Conservation (phyloP, 1,140 invertebrate species). For the Cotesia chilonis region DNA sequence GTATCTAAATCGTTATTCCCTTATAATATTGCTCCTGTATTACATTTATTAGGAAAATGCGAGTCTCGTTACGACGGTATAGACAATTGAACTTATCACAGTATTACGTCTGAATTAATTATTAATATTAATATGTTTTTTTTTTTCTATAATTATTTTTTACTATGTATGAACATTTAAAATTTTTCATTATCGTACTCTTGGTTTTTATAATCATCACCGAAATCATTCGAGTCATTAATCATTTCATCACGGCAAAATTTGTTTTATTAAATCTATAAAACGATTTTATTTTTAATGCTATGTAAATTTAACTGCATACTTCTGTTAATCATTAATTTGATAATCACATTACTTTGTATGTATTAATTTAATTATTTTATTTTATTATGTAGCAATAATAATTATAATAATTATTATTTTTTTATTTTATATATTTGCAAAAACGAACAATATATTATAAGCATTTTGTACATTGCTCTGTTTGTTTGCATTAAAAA, state of each 20-base stretch:
- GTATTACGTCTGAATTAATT: slow-evolving; percentile 28
- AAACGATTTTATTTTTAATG: too few relatives aligned
- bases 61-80: slow-evolving; percentile 84
- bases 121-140: slow-evolving; percentile 6
- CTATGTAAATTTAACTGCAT: too few relatives aligned
- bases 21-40: slow-evolving; percentile 88
- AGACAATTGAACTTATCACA: slow-evolving; percentile 51
- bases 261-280: too few relatives aligned
- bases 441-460: slow-evolving; percentile 1
- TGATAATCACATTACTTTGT: slow-evolving; percentile 28
- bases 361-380: slow-evolving; percentile 7
- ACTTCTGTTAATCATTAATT: not conserved
- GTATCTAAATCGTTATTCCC: slow-evolving; percentile 85
- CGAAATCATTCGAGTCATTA: too few relatives aligned
- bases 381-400: not conserved
- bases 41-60: slow-evolving; percentile 83
- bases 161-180: too few relatives aligned
- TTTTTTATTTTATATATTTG: not conserved
- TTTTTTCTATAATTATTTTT: not conserved
- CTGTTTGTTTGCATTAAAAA: not conserved
- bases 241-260: too few relatives aligned
- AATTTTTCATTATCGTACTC: too few relatives aligned
- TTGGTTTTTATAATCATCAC: too few relatives aligned
- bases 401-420: slow-evolving; percentile 12
- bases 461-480: slow-evolving; percentile 3